Evolutionary conservation across 2,797 vertebrate species (phyloP).

Genomic region (Remorina albescens): DNA sequence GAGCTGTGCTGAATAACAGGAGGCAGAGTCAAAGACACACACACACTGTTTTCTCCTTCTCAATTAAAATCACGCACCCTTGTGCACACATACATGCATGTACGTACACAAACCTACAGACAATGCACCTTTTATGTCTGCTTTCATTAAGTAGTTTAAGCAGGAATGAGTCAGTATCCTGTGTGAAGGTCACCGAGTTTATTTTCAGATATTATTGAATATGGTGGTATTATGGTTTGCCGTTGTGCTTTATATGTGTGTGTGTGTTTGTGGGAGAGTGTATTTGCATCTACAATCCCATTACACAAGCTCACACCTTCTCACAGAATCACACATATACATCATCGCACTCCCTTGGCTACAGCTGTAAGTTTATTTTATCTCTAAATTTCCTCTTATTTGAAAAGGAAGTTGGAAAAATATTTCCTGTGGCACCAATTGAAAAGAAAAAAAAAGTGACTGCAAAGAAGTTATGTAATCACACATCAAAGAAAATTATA

Average conservation of each 20-base stretch:
- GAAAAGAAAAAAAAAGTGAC: slow-evolving; percentile 39
- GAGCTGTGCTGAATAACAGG: slow-evolving; percentile 65
- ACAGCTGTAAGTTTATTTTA: slow-evolving; percentile 33
- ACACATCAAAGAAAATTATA: slow-evolving; percentile 33
- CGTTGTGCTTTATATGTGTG: slow-evolving; percentile 19
- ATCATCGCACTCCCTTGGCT: not conserved
- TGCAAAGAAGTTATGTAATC: slow-evolving; percentile 48
- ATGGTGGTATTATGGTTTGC: slow-evolving; percentile 31
- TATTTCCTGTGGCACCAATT: slow-evolving; percentile 45
- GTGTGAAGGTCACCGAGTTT: slow-evolving; percentile 53
- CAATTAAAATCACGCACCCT: slow-evolving; percentile 28
- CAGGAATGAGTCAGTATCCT: slow-evolving; percentile 69
- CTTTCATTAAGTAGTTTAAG: slow-evolving; percentile 45
- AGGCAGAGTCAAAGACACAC: slow-evolving; percentile 39
- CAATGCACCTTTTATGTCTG: slow-evolving; percentile 60
- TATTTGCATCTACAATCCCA: slow-evolving; percentile 11
- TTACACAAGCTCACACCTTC: slow-evolving; percentile 2
- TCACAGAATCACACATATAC: not conserved
- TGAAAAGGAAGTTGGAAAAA: slow-evolving; percentile 45
- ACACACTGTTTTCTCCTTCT: not conserved
- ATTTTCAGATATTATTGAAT: slow-evolving; percentile 50
- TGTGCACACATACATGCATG: not conserved
- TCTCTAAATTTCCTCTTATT: slow-evolving; percentile 45
- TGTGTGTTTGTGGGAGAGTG: slow-evolving; percentile 30
- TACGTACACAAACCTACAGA: slow-evolving; percentile 21